A percentile compares a stretch with the other conserved stretches of the same genome.
phyloP scores from a whole-genome alignment of 2,797 vertebrate genomes.

The Myotis vivesi region DNA sequence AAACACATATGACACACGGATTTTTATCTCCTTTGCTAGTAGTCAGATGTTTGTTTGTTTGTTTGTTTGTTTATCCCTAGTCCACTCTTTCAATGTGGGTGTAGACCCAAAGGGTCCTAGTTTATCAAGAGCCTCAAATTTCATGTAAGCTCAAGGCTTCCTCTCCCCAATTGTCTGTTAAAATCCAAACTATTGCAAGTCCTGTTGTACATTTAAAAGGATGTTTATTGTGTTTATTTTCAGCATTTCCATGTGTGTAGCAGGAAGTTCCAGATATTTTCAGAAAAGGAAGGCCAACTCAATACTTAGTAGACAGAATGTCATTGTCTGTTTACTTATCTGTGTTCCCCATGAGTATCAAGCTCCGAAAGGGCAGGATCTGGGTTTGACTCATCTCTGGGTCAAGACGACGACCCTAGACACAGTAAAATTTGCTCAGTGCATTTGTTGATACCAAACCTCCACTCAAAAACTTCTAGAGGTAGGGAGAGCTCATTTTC shows the following conservation, averaged over 20 bases:
- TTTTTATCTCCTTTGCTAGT: background rate
- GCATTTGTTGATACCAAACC: background rate
- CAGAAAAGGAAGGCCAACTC: constrained; percentile 68
- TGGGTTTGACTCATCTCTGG: constrained; percentile 53
- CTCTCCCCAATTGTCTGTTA: constrained; percentile 17
- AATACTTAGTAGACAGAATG: background rate
- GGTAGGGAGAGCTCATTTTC: background rate
- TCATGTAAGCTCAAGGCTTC: constrained; percentile 2
- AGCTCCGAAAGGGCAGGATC: constrained; percentile 30
- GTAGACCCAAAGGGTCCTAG: background rate
- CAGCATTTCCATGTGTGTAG: constrained; percentile 6
- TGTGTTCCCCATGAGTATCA: constrained; percentile 25
- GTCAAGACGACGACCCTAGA: background rate
- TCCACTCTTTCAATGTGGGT: background rate
- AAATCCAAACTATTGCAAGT: background rate
- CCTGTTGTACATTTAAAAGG: background rate
- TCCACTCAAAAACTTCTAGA: background rate
- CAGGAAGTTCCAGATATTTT: constrained; percentile 60
- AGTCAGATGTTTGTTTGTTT: background rate
- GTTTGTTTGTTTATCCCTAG: background rate
- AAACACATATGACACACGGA: background rate
- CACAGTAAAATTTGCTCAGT: background rate
- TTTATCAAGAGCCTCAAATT: background rate
- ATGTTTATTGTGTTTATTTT: constrained; percentile 54
- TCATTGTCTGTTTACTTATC: constrained; percentile 60